Conservation (phyloP, 2,113 vertebrate genomes). For the Chaetodon trifascialis region DNA sequence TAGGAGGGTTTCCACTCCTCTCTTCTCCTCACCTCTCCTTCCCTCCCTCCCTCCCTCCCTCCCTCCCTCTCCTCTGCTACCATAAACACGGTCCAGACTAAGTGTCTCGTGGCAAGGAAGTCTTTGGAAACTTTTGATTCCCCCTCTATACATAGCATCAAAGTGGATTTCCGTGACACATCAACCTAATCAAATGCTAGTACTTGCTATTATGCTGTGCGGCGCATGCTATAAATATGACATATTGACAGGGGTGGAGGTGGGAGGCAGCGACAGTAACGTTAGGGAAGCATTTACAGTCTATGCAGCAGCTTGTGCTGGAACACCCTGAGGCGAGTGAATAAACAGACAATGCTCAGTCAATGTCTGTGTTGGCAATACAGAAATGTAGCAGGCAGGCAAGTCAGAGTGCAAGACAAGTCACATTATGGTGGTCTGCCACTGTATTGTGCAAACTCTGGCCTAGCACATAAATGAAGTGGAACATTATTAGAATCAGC, state of each 20-base stretch:
- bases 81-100: slow-evolving; percentile 37
- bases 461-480: slow-evolving; percentile 22
- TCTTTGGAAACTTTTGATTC: slow-evolving; percentile 15
- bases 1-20: slow-evolving; percentile 45
- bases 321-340: slow-evolving; percentile 63
- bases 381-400: slow-evolving; percentile 52
- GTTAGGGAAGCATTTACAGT: slow-evolving; percentile 56
- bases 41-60: slow-evolving; percentile 14
- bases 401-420: slow-evolving; percentile 51
- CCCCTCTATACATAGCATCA: slow-evolving; percentile 36
- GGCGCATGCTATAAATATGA: slow-evolving; percentile 52
- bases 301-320: slow-evolving; percentile 51
- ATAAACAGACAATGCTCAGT: slow-evolving; percentile 64
- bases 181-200: slow-evolving; percentile 58
- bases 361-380: slow-evolving; percentile 43
- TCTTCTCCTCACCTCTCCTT: slow-evolving; percentile 20
- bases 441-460: neutral
- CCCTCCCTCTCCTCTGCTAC: slow-evolving; percentile 25
- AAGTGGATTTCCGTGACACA: slow-evolving; percentile 33
- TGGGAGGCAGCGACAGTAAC: slow-evolving; percentile 42
- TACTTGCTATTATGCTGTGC: slow-evolving; percentile 29
- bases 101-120: slow-evolving; percentile 30
- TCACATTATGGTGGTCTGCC: slow-evolving; percentile 19
- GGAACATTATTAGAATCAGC: slow-evolving; percentile 24
- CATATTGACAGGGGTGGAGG: slow-evolving; percentile 42